These are phyloP conservation scores for Potamarius usumacintae DNA, from an alignment of 2,113 vertebrate genomes.

Conservation along the genomic window DNA sequence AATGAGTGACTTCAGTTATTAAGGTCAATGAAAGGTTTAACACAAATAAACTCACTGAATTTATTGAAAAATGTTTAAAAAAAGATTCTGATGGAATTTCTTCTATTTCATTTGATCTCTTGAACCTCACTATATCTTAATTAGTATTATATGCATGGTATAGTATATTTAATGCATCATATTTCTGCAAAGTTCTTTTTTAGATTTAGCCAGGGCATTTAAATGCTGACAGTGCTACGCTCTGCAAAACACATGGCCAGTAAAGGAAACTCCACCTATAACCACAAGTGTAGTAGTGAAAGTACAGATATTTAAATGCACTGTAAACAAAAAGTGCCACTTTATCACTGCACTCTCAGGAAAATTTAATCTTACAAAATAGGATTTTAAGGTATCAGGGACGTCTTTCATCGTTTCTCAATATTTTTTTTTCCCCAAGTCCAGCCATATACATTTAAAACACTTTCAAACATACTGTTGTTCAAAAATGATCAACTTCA, in stretches of 20 bases:
- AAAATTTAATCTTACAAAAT: neutral
- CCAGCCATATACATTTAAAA: neutral
- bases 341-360: neutral
- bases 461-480: neutral
- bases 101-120: neutral
- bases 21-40: neutral
- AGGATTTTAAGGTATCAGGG: neutral
- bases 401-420: neutral
- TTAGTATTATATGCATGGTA: neutral
- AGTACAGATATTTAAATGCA: conserved; percentile 47
- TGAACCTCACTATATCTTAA: neutral
- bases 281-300: conserved; percentile 54
- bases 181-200: neutral
- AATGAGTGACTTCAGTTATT: neutral
- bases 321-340: neutral
- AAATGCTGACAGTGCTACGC: neutral
- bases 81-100: neutral
- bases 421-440: neutral
- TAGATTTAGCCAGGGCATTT: conserved; percentile 7
- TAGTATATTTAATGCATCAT: neutral
- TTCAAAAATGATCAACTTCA: neutral
- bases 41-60: neutral
- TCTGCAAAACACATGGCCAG: conserved; percentile 4
- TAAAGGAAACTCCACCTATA: conserved; percentile 41
- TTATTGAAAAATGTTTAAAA: neutral